These are phyloP conservation scores for Pristionchus mayeri DNA, from an alignment of 2,888 invertebrate species.

Conservation along the genomic window DNA sequence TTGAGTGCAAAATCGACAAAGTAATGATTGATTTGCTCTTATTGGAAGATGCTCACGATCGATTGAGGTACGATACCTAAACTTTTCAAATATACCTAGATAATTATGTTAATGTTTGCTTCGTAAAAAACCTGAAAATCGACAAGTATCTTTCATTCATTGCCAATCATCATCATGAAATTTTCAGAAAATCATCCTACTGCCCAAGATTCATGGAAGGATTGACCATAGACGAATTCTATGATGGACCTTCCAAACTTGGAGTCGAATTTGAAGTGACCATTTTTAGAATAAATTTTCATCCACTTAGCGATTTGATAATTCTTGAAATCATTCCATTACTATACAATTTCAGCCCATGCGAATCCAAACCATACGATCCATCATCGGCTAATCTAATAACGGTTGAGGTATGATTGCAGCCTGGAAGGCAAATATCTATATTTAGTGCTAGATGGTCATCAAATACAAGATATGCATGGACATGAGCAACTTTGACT, in stretches of 20 bases:
- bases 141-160: not conserved
- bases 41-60: not conserved
- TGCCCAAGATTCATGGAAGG: not conserved
- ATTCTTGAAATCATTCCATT: not conserved
- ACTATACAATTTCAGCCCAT: not conserved
- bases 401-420: not conserved
- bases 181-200: not conserved
- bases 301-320: not conserved
- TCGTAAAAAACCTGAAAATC: too few relatives aligned
- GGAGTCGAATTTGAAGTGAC: not conserved
- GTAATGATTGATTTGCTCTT: not conserved
- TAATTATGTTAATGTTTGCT: too few relatives aligned
- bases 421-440: not conserved
- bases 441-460: not conserved
- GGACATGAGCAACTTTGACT: not conserved
- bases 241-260: not conserved
- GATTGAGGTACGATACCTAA: not conserved
- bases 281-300: not conserved
- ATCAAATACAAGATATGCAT: not conserved
- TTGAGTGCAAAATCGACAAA: not conserved
- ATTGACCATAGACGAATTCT: not conserved
- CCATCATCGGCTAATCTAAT: not conserved
- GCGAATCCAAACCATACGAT: not conserved
- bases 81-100: too few relatives aligned
- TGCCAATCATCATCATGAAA: not conserved